Conservation (phyloP, 2,113 vertebrate genomes). For the Apistogramma diplotaenia region DNA sequence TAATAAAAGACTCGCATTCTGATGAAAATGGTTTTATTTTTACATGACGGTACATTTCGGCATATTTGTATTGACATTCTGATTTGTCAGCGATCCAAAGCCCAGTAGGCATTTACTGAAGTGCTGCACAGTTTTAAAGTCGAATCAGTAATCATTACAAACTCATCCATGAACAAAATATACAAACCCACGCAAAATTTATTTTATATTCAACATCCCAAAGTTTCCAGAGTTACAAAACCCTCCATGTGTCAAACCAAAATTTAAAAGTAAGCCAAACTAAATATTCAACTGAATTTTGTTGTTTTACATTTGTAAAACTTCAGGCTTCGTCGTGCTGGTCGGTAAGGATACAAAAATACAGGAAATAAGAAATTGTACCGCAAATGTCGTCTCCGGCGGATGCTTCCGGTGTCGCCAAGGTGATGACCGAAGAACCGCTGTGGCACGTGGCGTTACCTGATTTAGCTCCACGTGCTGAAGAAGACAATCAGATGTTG, state of each 20-base stretch:
- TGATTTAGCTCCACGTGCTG: too few relatives aligned
- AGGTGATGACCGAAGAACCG: neutral
- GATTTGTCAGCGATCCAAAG: constrained; percentile 28
- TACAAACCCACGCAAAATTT: constrained; percentile 1
- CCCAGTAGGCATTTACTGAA: neutral
- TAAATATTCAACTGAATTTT: neutral
- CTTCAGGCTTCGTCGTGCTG: neutral
- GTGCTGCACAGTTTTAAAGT: neutral
- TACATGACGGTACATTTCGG: neutral
- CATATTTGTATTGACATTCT: constrained; percentile 17
- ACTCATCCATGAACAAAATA: neutral
- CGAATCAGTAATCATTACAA: constrained; percentile 20
- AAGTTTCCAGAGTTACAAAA: neutral
- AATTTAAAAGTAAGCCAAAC: neutral
- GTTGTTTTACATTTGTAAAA: neutral
- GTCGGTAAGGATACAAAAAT: neutral
- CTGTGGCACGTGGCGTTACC: too few relatives aligned
- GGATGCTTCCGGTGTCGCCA: neutral
- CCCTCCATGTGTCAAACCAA: neutral
- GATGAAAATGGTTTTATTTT: neutral
- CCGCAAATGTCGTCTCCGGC: too few relatives aligned
- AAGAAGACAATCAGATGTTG: too few relatives aligned
- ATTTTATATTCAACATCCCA: neutral
- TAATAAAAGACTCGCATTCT: neutral
- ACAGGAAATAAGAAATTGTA: too few relatives aligned